Conservation (phyloP, 2,888 invertebrate species). For the Liopterus haemorrhoidalis region DNA sequence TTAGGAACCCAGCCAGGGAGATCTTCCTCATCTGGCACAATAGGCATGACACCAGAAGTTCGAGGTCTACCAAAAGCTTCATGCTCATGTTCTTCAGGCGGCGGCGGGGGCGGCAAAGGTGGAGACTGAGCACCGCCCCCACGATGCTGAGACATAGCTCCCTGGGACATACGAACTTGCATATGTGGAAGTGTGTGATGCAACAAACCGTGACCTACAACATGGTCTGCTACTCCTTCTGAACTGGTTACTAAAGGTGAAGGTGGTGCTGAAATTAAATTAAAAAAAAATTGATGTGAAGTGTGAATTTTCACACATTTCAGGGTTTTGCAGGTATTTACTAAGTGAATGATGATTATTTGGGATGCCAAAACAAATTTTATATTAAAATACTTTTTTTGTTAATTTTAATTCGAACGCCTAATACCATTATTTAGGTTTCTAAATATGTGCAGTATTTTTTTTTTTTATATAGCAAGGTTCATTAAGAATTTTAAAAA, state of each 20-base stretch:
- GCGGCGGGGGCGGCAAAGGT: slow-evolving; percentile 82
- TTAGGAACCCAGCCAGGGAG: slow-evolving; percentile 92
- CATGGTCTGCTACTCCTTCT: slow-evolving; percentile 48
- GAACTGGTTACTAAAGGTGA: slow-evolving; percentile 70
- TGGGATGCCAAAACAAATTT: too few relatives aligned
- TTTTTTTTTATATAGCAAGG: too few relatives aligned
- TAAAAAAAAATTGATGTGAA: too few relatives aligned
- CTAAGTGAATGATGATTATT: too few relatives aligned
- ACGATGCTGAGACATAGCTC: slow-evolving; percentile 26
- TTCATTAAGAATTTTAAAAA: too few relatives aligned
- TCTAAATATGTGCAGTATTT: too few relatives aligned
- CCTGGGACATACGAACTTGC: too few relatives aligned
- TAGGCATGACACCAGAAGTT: slow-evolving; percentile 53
- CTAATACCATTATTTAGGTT: too few relatives aligned
- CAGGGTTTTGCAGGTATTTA: too few relatives aligned
- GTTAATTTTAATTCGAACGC: too few relatives aligned
- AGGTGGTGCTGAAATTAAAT: slow-evolving; percentile 62
- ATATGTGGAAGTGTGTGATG: slow-evolving; percentile 41
- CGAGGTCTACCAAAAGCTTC: slow-evolving; percentile 69
- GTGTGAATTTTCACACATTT: too few relatives aligned
- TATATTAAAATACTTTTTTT: too few relatives aligned
- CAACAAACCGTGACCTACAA: slow-evolving; percentile 31
- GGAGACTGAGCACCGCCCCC: slow-evolving; percentile 66
- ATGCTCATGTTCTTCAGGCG: slow-evolving; percentile 73
- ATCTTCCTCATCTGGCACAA: slow-evolving; percentile 83